Evolutionary conservation across 2,113 vertebrate genomes (phyloP).

Genomic region (Meles meles): DNA sequence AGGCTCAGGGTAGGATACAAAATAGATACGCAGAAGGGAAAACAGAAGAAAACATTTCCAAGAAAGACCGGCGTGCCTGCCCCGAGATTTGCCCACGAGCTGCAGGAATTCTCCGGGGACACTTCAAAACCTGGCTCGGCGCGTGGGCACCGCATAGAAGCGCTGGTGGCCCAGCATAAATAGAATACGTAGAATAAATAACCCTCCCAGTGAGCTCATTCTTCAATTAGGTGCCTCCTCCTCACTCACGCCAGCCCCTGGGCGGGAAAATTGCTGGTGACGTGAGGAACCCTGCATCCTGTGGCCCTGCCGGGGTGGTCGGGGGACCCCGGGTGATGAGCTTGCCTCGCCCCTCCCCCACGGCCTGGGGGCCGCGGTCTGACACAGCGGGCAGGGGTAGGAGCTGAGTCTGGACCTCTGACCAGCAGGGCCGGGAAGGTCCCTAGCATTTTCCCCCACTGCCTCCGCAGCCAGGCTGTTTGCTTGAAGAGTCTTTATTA

Average conservation of each 20-base stretch:
- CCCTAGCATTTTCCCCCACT: no score
- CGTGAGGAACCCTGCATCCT: background rate
- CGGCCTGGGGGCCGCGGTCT: background rate
- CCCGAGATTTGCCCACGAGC: background rate
- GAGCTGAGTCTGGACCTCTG: background rate
- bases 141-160: rapidly evolving
- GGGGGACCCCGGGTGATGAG: rapidly evolving
- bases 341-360: rapidly evolving
- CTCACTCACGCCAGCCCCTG: background rate
- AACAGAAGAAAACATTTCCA: no score
- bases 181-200: background rate
- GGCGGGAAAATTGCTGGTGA: background rate
- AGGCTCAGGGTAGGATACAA: background rate
- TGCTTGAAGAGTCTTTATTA: rapidly evolving
- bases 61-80: background rate
- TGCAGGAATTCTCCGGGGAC: background rate
- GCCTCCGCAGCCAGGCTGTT: background rate
- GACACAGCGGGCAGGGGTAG: no score
- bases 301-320: background rate
- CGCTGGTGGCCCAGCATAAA: background rate
- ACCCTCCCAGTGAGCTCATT: background rate
- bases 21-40: background rate
- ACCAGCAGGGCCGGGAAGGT: background rate
- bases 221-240: background rate
- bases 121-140: background rate